Percentiles rank a stretch among this genome's conserved stretches.
These are phyloP conservation scores for Girardia tigrina DNA, from an alignment of 2,888 invertebrate species.

Conservation along the genomic window DNA sequence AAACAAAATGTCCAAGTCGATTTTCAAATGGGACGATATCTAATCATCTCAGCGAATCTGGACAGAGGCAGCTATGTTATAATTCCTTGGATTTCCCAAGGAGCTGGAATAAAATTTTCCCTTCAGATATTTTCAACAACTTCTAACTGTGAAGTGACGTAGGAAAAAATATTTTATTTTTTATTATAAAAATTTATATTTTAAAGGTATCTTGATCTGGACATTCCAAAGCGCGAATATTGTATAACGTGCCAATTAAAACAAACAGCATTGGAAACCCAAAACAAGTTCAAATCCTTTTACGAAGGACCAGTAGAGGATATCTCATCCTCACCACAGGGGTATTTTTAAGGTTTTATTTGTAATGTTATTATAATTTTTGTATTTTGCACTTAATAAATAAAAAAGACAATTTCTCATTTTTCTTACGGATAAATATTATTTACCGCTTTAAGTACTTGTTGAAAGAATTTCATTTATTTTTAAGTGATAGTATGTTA, in stretches of 20 bases:
- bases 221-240: neutral
- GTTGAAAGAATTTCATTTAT: no score
- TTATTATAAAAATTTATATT: neutral
- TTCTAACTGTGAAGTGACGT: neutral
- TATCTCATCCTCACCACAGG: no score
- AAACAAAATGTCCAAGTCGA: neutral
- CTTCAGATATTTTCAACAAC: neutral
- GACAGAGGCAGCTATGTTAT: conserved; percentile 10
- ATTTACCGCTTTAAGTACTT: no score
- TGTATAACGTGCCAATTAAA: neutral
- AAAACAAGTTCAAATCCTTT: neutral
- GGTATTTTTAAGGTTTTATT: no score
- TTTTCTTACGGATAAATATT: no score
- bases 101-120: neutral
- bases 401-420: no score
- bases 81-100: neutral
- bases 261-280: neutral
- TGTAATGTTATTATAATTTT: no score
- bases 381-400: no score
- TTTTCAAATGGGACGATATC: neutral
- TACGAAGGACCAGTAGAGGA: neutral
- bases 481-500: no score
- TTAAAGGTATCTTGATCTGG: neutral
- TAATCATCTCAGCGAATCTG: neutral
- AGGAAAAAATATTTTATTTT: neutral